Evolutionary conservation across 2,797 vertebrate species (phyloP).

Genomic region (Manis crassicaudata): DNA sequence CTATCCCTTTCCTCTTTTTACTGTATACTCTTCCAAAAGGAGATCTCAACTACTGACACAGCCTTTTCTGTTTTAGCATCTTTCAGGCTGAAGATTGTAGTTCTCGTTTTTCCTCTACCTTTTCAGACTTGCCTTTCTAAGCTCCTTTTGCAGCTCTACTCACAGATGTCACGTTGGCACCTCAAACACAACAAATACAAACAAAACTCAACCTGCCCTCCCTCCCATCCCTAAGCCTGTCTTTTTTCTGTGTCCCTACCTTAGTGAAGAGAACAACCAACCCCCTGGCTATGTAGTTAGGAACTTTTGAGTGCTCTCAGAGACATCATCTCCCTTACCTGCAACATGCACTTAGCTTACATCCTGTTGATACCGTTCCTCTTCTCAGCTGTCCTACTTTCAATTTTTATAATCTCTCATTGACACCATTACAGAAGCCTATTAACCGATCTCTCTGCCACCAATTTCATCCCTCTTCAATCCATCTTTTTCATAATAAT

Average conservation of each 20-base stretch:
- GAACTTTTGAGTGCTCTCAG: neutral
- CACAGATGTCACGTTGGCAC: neutral
- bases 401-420: conserved; percentile 1
- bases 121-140: conserved; percentile 3
- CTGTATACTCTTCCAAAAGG: neutral
- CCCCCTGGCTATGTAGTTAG: neutral
- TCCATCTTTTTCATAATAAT: neutral
- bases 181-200: neutral
- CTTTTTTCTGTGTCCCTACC: neutral
- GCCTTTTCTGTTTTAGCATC: neutral
- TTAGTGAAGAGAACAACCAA: neutral
- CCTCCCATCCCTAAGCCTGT: neutral
- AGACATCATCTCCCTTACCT: neutral
- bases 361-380: neutral
- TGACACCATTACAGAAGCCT: neutral
- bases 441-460: neutral
- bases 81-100: neutral
- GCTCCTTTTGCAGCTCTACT: neutral
- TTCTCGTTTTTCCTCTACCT: neutral
- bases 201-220: neutral
- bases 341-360: neutral
- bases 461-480: neutral
- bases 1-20: neutral
- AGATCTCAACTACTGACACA: neutral
- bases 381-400: neutral